Evolutionary conservation across 2,113 vertebrate species (phyloP), one percentile per base, ranked within the genome.

Genomic region (Neopipo cinnamomea): DNA sequence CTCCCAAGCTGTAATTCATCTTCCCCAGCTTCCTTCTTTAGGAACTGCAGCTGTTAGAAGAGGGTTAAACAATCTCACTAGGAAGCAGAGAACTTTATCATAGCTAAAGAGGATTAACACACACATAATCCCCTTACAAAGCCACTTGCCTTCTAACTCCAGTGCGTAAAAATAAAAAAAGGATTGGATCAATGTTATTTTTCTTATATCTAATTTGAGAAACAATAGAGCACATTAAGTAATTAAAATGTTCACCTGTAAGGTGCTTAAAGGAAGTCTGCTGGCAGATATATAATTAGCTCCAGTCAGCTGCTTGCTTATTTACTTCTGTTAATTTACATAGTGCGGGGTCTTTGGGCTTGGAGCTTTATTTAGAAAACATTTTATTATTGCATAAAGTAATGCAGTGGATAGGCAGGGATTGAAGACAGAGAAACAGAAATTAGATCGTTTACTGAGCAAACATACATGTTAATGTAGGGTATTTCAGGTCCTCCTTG

Each of bases 161-260:
- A 39, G 47, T 61, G 85, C 9, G 8, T 93, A 93, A 91, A 96
- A 97, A 96, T 95, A 95, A 96, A 85, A 88, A 76, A 71, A 78
- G 63, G 65, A 92, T 95, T 62, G 47, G 88, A 87, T 95, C 96
- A 82, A 65, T 96, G 94, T 94, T 91, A 85, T 96, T 97, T 91
- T 95, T 92, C 82, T 78, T 77, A 72, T 65, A 91, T 88, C 96
- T 97, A 96, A 97, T 95, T 96, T 2, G n/a, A 95, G 87, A 96
- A 94, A 94, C 95, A 97, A 96, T 75, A 73, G 86, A 96, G 68
- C 83, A 85, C 70, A 97, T 96, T 96, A 97, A 94, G 91, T 94
- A 95, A 97, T 97, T 97, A 96, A 97, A 96, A 82, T 76, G 79
- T 94, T 91, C 89, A 94, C 93, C 85, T 94, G 85, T 97, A 91